Percentiles rank a stretch among this genome's conserved stretches.
Conservation (phyloP, 2,797 vertebrate species). For the Anisognathus igniventris region DNA sequence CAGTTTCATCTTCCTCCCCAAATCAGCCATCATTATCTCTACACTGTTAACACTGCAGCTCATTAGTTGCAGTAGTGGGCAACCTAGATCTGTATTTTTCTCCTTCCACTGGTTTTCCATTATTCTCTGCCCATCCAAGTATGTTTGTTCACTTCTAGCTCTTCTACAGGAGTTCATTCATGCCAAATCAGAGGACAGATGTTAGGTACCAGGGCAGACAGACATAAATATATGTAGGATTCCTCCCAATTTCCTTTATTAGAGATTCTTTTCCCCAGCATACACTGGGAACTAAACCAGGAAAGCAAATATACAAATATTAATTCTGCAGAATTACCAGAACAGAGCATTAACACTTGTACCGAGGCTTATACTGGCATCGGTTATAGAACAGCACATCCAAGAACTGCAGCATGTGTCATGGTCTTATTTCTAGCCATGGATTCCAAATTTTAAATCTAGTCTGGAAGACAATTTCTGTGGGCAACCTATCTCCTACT, state of each 20-base stretch:
- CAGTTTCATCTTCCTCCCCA: neutral
- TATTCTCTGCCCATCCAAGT: neutral
- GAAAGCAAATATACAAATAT: neutral
- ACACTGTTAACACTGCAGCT: neutral
- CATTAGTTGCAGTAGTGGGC: neutral
- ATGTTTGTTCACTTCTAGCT: neutral
- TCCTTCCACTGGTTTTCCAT: neutral
- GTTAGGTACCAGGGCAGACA: neutral
- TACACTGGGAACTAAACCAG: neutral
- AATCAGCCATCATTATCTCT: neutral
- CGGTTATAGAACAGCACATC: neutral
- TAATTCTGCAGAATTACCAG: neutral
- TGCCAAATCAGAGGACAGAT: neutral
- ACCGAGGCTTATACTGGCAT: neutral
- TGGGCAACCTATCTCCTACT: neutral
- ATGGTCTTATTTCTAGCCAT: neutral
- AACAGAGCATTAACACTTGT: neutral
- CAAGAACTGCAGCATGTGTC: neutral
- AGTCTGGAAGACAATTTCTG: neutral
- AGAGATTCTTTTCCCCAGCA: neutral
- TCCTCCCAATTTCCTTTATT: neutral
- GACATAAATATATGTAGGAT: neutral
- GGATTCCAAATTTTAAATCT: neutral
- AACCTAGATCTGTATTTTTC: neutral
- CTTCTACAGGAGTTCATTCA: neutral